These are phyloP conservation scores for Caenorhabditis virilis DNA, from an alignment of 2,888 invertebrate genomes.

Conservation along the genomic window DNA sequence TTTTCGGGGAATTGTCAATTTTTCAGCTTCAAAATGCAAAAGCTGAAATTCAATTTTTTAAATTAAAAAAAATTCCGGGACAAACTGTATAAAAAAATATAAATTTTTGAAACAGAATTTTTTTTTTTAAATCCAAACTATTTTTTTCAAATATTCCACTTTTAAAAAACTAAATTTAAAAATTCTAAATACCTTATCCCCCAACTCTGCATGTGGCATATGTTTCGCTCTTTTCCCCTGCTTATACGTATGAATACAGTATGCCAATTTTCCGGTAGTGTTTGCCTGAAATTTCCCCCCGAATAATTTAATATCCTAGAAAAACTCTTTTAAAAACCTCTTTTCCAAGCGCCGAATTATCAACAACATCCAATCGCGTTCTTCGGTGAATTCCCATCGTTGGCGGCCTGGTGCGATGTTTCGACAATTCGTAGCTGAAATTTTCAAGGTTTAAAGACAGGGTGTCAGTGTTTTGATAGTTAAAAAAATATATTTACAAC, in stretches of 20 bases:
- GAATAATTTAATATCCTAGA: no score
- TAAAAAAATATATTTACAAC: no score
- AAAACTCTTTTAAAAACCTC: constrained; percentile 73
- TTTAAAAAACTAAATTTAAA: neutral
- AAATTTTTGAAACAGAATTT: neutral
- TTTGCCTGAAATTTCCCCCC: constrained; percentile 8
- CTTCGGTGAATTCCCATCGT: constrained; percentile 62
- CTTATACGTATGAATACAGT: constrained; percentile 90
- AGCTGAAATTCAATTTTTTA: no score
- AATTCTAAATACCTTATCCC: constrained; percentile 45
- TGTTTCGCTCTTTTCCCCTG: constrained; percentile 72
- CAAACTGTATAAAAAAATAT: no score
- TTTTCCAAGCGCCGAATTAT: constrained; percentile 93
- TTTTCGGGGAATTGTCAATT: neutral
- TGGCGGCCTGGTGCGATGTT: constrained; percentile 64
- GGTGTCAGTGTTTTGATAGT: neutral
- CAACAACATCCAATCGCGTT: constrained; percentile 76
- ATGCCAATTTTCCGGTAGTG: constrained; percentile 83
- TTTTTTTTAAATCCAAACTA: neutral
- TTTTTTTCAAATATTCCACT: neutral
- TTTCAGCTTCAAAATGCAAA: neutral
- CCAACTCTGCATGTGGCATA: constrained; percentile 66
- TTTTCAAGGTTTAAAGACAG: neutral
- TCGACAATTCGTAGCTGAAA: constrained; percentile 63
- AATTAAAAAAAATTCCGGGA: no score